Conservation (phyloP, 2,113 vertebrate genomes). For the Corythoichthys intestinalis region DNA sequence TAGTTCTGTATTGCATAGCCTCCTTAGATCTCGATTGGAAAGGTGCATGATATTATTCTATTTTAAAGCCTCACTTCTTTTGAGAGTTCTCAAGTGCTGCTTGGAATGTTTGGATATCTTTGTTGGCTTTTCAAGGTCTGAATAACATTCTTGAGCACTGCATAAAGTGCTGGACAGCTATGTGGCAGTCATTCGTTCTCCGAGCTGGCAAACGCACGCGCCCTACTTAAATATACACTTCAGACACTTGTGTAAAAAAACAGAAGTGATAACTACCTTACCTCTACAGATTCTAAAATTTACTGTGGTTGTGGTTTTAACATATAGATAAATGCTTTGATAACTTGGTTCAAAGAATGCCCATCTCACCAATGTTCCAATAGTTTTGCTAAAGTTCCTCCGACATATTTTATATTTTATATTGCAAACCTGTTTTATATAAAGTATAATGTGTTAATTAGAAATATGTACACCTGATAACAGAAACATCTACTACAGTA, state of each 20-base stretch:
- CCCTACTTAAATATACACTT: neutral
- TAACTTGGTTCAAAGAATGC: too few species aligned
- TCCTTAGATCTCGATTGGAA: too few species aligned
- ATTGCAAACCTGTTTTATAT: too few species aligned
- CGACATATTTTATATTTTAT: too few species aligned
- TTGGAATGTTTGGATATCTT: neutral
- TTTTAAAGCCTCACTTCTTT: neutral
- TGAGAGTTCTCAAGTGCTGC: neutral
- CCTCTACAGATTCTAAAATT: neutral
- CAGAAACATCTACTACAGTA: too few species aligned
- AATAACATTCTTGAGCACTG: neutral
- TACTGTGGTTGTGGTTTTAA: too few species aligned
- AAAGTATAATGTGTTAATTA: too few species aligned
- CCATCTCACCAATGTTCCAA: too few species aligned
- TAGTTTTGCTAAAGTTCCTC: too few species aligned
- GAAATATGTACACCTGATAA: too few species aligned
- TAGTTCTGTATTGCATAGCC: too few species aligned
- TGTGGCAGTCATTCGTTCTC: neutral
- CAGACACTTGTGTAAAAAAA: neutral
- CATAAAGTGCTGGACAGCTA: neutral
- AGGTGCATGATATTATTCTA: neutral
- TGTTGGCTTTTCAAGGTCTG: constrained; percentile 1
- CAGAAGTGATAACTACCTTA: neutral
- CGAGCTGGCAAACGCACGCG: neutral
- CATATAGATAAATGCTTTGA: too few species aligned